A percentile compares a stretch with the other conserved stretches of the same genome.
Evolutionary conservation across 2,113 vertebrate species (phyloP).

Genomic region (Myiagra hebetior): DNA sequence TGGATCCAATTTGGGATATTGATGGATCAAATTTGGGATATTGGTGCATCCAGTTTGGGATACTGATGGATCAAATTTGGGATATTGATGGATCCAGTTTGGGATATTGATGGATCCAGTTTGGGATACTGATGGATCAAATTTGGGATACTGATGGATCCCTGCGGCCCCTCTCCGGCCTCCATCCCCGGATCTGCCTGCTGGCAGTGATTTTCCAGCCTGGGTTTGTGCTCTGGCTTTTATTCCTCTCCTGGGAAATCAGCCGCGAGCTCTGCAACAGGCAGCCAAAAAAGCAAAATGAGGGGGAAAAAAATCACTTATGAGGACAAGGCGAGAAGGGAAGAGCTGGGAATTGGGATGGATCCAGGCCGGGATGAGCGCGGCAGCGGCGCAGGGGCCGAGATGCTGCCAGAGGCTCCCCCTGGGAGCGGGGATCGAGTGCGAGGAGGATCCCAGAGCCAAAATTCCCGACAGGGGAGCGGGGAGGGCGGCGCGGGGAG

Average conservation of each 20-base stretch:
- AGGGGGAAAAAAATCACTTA: background rate
- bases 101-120: no score
- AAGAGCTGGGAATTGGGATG: background rate
- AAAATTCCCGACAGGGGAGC: accelerated
- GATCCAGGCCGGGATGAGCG: background rate
- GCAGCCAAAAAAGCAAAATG: background rate
- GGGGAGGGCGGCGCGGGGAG: background rate
- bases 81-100: no score
- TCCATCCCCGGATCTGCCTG: background rate
- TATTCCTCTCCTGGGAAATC: constrained; percentile 6
- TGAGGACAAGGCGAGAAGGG: background rate
- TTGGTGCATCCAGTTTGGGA: no score
- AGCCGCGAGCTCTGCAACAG: background rate
- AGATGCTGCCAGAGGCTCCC: accelerated
- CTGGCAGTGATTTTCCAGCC: background rate
- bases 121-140: no score
- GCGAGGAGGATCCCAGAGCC: background rate
- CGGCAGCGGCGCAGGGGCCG: no score
- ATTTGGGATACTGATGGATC: background rate
- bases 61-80: no score
- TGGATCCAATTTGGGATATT: no score
- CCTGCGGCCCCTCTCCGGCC: background rate
- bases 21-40: no score
- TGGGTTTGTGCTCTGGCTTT: background rate
- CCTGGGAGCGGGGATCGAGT: accelerated